Conservation (phyloP, 2,888 invertebrate genomes). For the Tinea trinotella region DNA sequence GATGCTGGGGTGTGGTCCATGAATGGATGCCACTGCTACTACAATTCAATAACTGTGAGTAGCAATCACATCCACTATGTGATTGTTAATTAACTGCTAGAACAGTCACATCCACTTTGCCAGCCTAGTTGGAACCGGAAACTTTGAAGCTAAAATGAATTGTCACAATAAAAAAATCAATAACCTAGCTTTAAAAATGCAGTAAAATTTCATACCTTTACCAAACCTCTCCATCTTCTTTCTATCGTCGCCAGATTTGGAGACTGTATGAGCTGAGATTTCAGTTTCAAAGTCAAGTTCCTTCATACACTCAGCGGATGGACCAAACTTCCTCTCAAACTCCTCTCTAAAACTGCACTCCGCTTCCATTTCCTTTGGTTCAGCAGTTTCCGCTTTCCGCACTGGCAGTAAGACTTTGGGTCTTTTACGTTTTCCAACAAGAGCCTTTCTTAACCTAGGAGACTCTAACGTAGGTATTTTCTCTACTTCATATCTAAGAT, state of each 20-base stretch:
- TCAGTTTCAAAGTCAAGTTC: slow-evolving; percentile 47
- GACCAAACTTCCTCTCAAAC: slow-evolving; percentile 2
- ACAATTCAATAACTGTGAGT: too few species aligned
- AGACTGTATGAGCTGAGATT: slow-evolving; percentile 54
- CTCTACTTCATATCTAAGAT: slow-evolving; percentile 9
- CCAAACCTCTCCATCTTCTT: background rate
- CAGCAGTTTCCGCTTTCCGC: slow-evolving; percentile 33
- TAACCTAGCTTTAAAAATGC: too few species aligned
- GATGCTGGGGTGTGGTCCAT: too few species aligned
- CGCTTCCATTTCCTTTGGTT: slow-evolving; percentile 18
- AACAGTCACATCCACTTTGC: too few species aligned
- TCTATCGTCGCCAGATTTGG: background rate
- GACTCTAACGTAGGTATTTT: slow-evolving; percentile 42
- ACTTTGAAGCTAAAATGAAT: too few species aligned
- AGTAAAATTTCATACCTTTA: background rate
- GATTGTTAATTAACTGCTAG: too few species aligned
- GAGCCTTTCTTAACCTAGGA: slow-evolving; percentile 49
- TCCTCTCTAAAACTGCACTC: background rate
- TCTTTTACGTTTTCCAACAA: slow-evolving; percentile 48
- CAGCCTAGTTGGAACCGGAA: too few species aligned
- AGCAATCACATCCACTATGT: too few species aligned
- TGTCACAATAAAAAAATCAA: too few species aligned
- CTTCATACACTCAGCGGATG: background rate
- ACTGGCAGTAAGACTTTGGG: slow-evolving; percentile 55
- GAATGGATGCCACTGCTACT: too few species aligned